Conservation (phyloP, 2,113 vertebrate species). For the Misgurnus mizolepis region DNA sequence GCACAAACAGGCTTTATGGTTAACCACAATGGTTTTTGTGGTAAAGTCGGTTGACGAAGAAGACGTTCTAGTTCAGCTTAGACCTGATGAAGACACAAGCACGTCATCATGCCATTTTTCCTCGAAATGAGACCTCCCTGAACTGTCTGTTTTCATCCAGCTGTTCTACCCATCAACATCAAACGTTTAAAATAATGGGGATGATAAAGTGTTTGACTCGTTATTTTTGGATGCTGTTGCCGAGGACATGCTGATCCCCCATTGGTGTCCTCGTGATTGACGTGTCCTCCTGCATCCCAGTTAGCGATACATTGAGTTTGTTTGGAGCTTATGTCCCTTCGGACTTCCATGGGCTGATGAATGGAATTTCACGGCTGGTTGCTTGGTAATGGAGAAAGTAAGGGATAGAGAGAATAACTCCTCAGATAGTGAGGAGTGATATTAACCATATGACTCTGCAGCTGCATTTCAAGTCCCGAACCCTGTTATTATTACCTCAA, state of each 20-base stretch:
- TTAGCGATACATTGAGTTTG: conserved; percentile 22
- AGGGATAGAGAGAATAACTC: conserved; percentile 1
- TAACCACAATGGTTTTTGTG: background rate
- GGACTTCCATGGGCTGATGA: background rate
- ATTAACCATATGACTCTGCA: background rate
- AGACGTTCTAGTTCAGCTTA: no score
- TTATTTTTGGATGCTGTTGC: conserved; percentile 39
- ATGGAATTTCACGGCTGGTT: conserved; percentile 11
- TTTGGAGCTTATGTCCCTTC: background rate
- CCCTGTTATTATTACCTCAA: background rate
- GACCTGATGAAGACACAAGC: background rate
- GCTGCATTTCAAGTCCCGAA: background rate
- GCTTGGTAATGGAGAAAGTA: background rate
- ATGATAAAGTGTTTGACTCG: conserved; percentile 32
- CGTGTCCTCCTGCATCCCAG: conserved; percentile 24
- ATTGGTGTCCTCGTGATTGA: conserved; percentile 14
- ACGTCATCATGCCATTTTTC: background rate
- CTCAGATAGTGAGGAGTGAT: conserved; percentile 13
- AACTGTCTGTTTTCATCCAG: conserved; percentile 4
- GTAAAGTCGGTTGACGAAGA: background rate
- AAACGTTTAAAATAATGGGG: conserved; percentile 39
- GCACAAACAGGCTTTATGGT: no score
- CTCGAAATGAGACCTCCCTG: conserved; percentile 7
- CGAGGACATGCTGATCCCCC: conserved; percentile 14
- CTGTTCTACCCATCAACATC: conserved; percentile 29